Evolutionary conservation across 2,113 vertebrate species (phyloP), one percentile per base, ranked within the genome.

Genomic region (Microcebus tavaratra): DNA sequence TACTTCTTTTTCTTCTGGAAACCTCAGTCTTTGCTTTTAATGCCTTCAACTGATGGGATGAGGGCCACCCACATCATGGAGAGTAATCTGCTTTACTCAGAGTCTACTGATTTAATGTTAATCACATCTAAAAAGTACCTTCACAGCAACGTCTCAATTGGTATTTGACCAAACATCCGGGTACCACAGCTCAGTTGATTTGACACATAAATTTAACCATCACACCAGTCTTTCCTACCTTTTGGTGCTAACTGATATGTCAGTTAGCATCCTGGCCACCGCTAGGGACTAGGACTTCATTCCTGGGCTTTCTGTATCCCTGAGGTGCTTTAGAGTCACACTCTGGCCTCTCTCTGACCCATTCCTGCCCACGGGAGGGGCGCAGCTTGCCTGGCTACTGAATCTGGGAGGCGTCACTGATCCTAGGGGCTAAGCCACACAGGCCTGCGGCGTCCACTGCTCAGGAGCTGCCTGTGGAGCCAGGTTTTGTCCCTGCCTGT

Each of bases 1-100:
- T 57, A 45, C 81, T 95, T 95, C 23, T 83, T 91, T 25, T 85
- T 89, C 53, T 68, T 68, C 7, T 6, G n/a, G 27, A 53, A 81
- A 70, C 42, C 36, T 78, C 53, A 29, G 18, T 70, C 68, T 57
- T 68, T 84, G 23, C n/a, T 70, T 34, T 81, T 57, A 53, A 85
- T n/a, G 17, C 18, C 21, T 78, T 91, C 88, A 36, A 14, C 18
- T 68, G 48, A 57, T 63, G 63, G 39, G 53, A 15, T 63, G 20
- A 89, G n/a, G 7, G 8, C 34, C 14, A 25, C 27, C 55, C 36
- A n/a, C 14, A 15, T 53, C n/a, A n/a, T 12, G 8, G 14, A 96
- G 42, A 6, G 4, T 31, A 42, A 72, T 21, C 78, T 76, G 55
- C 67, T 89, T 81, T 61, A n/a, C 13, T 61, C 45, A 84, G 34